Conservation (phyloP, 2,888 invertebrate species). For the Salpingus planirostris region DNA sequence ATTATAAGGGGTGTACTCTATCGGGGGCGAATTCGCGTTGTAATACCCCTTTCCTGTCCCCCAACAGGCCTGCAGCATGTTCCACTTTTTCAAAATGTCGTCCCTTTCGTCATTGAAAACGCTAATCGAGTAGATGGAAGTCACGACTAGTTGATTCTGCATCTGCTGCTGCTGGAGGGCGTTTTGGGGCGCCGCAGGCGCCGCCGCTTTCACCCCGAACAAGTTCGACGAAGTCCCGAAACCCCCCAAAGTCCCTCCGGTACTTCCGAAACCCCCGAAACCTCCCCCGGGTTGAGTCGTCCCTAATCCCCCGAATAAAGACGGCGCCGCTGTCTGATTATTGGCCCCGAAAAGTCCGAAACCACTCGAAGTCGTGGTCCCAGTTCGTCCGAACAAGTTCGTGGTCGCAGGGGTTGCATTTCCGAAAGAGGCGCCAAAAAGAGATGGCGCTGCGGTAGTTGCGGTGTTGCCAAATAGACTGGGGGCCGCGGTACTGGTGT, state of each 20-base stretch:
- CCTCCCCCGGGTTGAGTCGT: slow-evolving; percentile 32
- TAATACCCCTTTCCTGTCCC: slow-evolving; percentile 80
- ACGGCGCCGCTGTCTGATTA: slow-evolving; percentile 26
- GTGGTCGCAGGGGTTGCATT: slow-evolving; percentile 19
- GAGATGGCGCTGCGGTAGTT: slow-evolving; percentile 19
- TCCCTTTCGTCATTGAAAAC: slow-evolving; percentile 95
- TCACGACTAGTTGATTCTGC: slow-evolving; percentile 40
- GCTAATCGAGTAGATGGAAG: slow-evolving; percentile 43
- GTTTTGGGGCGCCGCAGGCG: too few species aligned
- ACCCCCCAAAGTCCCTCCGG: slow-evolving; percentile 26
- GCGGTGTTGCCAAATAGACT: slow-evolving; percentile 42
- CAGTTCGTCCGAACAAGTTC: slow-evolving; percentile 26
- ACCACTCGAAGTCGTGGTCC: slow-evolving; percentile 20
- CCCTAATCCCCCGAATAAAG: slow-evolving; percentile 36
- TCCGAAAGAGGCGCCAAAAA: slow-evolving; percentile 38
- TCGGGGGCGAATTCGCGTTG: slow-evolving; percentile 63
- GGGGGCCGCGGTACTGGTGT: slow-evolving; percentile 27
- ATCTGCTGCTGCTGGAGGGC: too few species aligned
- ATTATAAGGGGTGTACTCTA: slow-evolving; percentile 81
- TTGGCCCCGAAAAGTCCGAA: slow-evolving; percentile 36
- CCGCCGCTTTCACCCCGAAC: slow-evolving; percentile 17
- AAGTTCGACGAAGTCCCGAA: slow-evolving; percentile 41
- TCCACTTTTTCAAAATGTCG: slow-evolving; percentile 87
- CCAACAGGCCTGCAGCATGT: slow-evolving; percentile 86
- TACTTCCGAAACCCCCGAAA: slow-evolving; percentile 42